Evolutionary conservation across 2,113 vertebrate species (phyloP).

Genomic region (Accipiter cooperii): DNA sequence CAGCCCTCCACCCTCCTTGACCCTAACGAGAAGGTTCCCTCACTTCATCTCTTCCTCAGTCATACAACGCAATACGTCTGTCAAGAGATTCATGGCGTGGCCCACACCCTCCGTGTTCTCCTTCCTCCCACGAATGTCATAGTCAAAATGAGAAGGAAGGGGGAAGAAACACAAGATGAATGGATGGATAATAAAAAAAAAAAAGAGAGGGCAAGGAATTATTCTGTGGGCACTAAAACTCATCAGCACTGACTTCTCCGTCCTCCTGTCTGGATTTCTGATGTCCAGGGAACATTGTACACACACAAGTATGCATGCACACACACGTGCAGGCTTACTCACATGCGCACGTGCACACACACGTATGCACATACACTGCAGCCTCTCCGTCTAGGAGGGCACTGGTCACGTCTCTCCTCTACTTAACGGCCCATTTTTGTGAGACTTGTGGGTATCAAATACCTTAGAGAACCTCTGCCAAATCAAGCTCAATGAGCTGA

Average conservation of each 20-base stretch:
- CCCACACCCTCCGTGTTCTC: not conserved
- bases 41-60: not conserved
- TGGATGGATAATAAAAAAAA: no score
- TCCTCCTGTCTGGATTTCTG: not conserved
- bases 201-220: not conserved
- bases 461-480: not conserved
- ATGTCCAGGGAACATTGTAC: not conserved
- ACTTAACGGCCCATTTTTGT: not conserved
- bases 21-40: not conserved
- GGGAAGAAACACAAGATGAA: not conserved
- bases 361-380: no score
- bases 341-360: no score
- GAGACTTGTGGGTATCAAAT: not conserved
- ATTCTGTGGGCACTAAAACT: not conserved
- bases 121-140: not conserved
- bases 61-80: not conserved
- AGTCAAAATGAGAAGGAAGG: not conserved
- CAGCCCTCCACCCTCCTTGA: not conserved
- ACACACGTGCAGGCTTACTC: no score
- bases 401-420: not conserved
- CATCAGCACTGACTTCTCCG: not conserved
- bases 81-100: not conserved
- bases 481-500: rapidly evolving
- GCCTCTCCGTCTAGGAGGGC: not conserved
- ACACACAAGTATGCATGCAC: no score